These are phyloP conservation scores for Aphodius sticticus DNA, from an alignment of 2,888 invertebrate genomes.

Conservation along the genomic window DNA sequence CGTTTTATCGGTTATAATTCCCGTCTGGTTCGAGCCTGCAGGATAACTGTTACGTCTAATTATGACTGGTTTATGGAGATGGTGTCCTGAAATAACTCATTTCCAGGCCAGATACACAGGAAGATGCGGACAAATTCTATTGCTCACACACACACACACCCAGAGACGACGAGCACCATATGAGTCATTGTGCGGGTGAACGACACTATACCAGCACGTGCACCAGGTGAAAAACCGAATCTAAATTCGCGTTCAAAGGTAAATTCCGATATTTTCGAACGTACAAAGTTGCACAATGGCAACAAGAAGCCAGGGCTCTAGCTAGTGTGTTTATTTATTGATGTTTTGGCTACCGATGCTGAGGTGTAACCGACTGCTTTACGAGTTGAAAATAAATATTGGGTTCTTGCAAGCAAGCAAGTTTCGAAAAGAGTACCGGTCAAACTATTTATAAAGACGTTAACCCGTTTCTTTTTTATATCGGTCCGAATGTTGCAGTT, in stretches of 20 bases:
- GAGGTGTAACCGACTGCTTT: neutral
- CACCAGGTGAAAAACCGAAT: neutral
- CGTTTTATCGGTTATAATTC: neutral
- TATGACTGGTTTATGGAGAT: constrained; percentile 4
- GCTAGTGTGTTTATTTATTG: constrained; percentile 32
- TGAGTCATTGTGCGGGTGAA: neutral
- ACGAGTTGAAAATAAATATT: neutral
- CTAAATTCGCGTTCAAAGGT: neutral
- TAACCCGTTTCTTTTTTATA: constrained; percentile 4
- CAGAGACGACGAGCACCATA: neutral
- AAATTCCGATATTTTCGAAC: neutral
- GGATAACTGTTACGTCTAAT: neutral
- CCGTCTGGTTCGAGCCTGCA: neutral
- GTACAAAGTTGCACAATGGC: neutral
- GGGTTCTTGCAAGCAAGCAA: neutral
- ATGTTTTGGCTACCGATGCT: constrained; percentile 30
- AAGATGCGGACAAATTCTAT: neutral
- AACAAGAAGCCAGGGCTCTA: neutral
- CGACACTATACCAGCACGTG: neutral
- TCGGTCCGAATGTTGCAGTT: neutral
- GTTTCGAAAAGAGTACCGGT: constrained; percentile 4
- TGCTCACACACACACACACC: neutral
- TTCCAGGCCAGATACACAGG: constrained; percentile 4
- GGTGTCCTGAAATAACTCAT: neutral
- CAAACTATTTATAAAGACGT: neutral